Evolutionary conservation across 2,113 vertebrate species (phyloP).

Genomic region (Clarias gariepinus): DNA sequence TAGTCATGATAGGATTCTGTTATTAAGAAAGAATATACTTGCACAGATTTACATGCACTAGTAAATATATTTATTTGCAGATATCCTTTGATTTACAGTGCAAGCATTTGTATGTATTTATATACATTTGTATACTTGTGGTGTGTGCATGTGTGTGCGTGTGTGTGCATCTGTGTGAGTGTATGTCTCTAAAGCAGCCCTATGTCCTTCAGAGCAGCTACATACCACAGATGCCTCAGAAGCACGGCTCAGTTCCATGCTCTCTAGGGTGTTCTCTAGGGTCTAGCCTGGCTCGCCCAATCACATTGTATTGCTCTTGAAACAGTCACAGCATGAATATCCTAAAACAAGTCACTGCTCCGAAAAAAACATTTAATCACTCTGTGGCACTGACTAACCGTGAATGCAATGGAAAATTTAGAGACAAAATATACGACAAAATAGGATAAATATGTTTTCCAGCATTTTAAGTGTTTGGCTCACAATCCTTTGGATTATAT

Average conservation of each 20-base stretch:
- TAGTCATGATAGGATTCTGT: background rate
- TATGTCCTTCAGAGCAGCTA: background rate
- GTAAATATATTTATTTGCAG: conserved; percentile 4
- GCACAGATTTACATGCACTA: background rate
- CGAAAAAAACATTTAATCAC: background rate
- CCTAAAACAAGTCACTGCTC: background rate
- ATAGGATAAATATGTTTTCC: background rate
- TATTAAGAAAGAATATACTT: background rate
- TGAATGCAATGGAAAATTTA: background rate
- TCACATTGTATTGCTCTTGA: background rate
- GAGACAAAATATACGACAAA: background rate
- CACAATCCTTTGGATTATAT: background rate
- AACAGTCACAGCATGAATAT: background rate
- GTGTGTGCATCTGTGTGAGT: background rate
- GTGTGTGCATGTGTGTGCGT: background rate
- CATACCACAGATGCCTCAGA: conserved; percentile 25
- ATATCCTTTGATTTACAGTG: conserved; percentile 20
- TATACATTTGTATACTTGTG: background rate
- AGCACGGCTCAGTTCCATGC: background rate
- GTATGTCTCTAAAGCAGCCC: background rate
- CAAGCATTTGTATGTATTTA: conserved; percentile 22
- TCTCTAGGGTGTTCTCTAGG: conserved; percentile 10
- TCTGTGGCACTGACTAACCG: background rate
- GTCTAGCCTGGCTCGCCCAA: background rate
- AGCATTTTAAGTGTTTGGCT: background rate